phyloP scores from a whole-genome alignment of 2,113 vertebrate genomes.

The Rattus rattus region DNA sequence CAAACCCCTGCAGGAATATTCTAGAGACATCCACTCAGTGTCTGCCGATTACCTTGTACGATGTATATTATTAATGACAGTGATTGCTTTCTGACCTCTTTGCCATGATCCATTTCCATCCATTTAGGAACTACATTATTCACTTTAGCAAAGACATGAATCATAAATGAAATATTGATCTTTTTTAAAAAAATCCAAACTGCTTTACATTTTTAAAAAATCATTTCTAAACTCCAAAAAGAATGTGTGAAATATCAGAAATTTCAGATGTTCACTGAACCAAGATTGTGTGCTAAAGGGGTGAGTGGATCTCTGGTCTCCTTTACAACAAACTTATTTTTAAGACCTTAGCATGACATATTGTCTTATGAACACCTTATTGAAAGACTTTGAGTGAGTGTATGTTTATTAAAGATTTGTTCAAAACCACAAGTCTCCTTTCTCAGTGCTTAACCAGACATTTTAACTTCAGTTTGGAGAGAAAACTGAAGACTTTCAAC shows the following conservation, averaged over 20 bases:
- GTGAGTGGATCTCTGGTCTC: not conserved
- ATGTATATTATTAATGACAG: conserved; percentile 82
- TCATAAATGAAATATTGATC: conserved; percentile 87
- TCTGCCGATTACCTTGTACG: conserved; percentile 64
- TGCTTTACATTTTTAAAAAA: conserved; percentile 68
- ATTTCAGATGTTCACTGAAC: not conserved
- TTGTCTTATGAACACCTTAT: not conserved
- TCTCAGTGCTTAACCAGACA: not conserved
- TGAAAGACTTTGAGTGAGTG: not conserved
- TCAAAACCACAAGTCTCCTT: conserved; percentile 35
- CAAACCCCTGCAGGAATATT: conserved; percentile 23
- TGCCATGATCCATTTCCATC: conserved; percentile 82
- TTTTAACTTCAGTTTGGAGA: not conserved
- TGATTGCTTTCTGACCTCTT: conserved; percentile 79
- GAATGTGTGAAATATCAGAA: not conserved
- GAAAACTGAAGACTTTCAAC: not conserved
- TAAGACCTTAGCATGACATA: not conserved
- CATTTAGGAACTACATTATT: conserved; percentile 84
- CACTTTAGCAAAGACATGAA: conserved; percentile 80
- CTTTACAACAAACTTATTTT: not conserved
- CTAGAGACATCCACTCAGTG: conserved; percentile 49
- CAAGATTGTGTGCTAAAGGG: not conserved
- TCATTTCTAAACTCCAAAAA: conserved; percentile 46
- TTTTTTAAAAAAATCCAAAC: conserved; percentile 57
- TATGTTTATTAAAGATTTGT: conserved; percentile 43